Base-by-base conservation (phyloP, 53 echinoderm and acorn worm genomes). In the Pentamera pediparva region DNA sequence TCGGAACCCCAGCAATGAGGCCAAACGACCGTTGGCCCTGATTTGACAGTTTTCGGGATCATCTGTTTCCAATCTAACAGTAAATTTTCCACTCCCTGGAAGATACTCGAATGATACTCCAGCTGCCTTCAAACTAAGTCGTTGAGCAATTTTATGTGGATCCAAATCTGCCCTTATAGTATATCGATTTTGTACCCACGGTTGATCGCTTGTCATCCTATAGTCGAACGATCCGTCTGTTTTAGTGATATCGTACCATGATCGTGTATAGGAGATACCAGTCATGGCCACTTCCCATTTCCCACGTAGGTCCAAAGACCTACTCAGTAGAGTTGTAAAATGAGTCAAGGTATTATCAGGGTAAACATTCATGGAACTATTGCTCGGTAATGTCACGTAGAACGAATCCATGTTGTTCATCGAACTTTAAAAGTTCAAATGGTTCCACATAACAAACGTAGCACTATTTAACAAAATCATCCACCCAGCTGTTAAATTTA, bases 401-500 rank as follows among this genome's bases (percentile, higher is more conserved):
- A 57, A 57, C 8, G 3, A 11, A 17, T 57, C 57, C 57, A 57
- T 57, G 6, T 19, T 52, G n/a, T n/a, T n/a, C n/a, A n/a, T n/a
- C n/a, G n/a, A n/a, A n/a, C n/a, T n/a, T n/a, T n/a, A n/a, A n/a
- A n/a, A n/a, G n/a, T n/a, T n/a, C n/a, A n/a, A n/a, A n/a, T n/a
- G n/a, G n/a, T n/a, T n/a, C n/a, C n/a, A n/a, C 24, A 10, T 56
- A 25, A n/a, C 18, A 25, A 56, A 19, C n/a, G n/a, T n/a, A n/a
- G n/a, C n/a, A 84, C 60, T 79, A 12, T 15, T 53, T 54, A n/a
- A 49, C 54, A 13, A 79, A 5, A n/a, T 36, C 49, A 22, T 58
- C 35, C 17, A 75, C 75, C 83, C 88, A 84, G 33, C 79, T 79
- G 63, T 87, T 74, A 30, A 83, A 82, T 41, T 79, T 77, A 28